Evolutionary conservation across 2,888 invertebrate genomes (phyloP).

Genomic region (Phragmatobia fuliginosa): DNA sequence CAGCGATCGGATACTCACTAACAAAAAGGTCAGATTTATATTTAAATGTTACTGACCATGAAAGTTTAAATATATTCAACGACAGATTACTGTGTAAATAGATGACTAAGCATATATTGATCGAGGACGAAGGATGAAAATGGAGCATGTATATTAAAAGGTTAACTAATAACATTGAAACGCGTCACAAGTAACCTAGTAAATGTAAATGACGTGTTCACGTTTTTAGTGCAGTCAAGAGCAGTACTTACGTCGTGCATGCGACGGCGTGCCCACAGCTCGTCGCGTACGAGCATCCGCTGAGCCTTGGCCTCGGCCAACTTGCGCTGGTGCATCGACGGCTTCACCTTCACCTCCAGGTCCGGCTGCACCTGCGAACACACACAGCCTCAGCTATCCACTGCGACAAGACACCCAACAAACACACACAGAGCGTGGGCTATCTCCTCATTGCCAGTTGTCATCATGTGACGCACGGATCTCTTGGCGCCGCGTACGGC

Average conservation of each 20-base stretch:
- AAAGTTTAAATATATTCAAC: no score
- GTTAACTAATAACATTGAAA: no score
- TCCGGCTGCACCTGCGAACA: slow-evolving; percentile 90
- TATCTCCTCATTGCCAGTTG: slow-evolving; percentile 71
- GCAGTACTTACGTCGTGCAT: slow-evolving; percentile 85
- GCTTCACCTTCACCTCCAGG: slow-evolving; percentile 98
- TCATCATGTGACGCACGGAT: slow-evolving; percentile 78
- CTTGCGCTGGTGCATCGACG: slow-evolving; percentile 93
- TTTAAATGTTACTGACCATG: no score
- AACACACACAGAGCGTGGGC: background rate
- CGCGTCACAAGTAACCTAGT: no score
- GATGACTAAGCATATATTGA: no score
- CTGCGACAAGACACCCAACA: background rate
- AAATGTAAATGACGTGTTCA: no score
- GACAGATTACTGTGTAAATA: no score
- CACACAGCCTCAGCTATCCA: background rate
- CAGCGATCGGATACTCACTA: no score
- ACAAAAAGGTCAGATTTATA: no score
- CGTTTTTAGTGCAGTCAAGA: no score
- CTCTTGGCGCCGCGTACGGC: slow-evolving; percentile 70
- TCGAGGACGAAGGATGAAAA: no score
- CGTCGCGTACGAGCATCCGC: slow-evolving; percentile 90
- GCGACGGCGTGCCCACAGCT: slow-evolving; percentile 89
- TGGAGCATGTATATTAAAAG: no score
- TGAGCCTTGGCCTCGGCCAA: slow-evolving; percentile 94